A percentile compares a stretch with the other conserved stretches of the same genome.
phyloP scores from a whole-genome alignment of 2,888 invertebrate species.

The Xestia ashworthii region DNA sequence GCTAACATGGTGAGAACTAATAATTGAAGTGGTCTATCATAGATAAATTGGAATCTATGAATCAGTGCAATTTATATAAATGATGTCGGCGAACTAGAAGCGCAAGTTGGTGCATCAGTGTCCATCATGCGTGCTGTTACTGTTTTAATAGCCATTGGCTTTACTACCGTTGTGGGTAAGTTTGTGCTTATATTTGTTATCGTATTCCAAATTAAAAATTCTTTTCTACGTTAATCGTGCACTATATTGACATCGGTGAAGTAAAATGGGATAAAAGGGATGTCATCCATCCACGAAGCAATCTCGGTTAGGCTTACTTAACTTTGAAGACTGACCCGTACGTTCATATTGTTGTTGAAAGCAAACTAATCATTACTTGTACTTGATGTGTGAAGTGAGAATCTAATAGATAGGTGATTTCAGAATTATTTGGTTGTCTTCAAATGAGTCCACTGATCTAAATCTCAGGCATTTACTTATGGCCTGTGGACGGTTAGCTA shows the following conservation, averaged over 20 bases:
- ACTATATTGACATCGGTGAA: background rate
- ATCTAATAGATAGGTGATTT: background rate
- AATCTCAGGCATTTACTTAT: background rate
- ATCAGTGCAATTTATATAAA: conserved; percentile 56
- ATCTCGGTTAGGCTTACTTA: background rate
- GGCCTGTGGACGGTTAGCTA: too few species aligned
- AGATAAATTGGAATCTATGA: conserved; percentile 49
- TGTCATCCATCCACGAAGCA: background rate
- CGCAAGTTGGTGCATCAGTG: conserved; percentile 29
- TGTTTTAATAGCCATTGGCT: conserved; percentile 39
- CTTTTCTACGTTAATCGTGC: background rate
- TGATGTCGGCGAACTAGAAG: background rate
- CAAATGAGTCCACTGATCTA: background rate
- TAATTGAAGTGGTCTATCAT: conserved; percentile 37
- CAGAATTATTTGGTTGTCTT: background rate
- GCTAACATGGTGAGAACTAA: background rate
- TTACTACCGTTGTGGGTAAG: conserved; percentile 55
- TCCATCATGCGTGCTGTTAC: conserved; percentile 54
- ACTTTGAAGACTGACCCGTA: background rate
- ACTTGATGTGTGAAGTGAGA: background rate
- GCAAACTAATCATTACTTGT: background rate
- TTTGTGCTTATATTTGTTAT: background rate
- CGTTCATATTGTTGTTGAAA: background rate
- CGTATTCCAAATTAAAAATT: background rate
- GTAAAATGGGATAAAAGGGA: background rate